These are phyloP conservation scores for Syrmaticus mikado DNA, from an alignment of 2,113 vertebrate species.

Conservation along the genomic window DNA sequence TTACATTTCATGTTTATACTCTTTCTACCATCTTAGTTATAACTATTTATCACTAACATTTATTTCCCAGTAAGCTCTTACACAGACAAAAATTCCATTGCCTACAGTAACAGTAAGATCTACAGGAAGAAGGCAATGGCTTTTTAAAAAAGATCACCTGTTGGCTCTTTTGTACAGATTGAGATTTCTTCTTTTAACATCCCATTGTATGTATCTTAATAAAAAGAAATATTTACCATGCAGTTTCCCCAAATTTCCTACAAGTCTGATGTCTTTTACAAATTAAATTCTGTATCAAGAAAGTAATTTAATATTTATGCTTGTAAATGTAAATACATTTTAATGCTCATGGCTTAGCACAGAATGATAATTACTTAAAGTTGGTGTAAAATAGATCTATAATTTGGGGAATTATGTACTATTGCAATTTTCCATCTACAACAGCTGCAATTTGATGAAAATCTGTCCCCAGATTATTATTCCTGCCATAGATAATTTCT, in stretches of 20 bases:
- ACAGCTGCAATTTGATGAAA: not conserved
- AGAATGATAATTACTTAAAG: not conserved
- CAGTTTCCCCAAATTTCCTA: not conserved
- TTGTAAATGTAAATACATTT: not conserved
- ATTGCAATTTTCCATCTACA: not conserved
- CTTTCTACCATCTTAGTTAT: not conserved
- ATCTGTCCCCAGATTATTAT: not conserved
- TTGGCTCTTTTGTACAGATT: not conserved
- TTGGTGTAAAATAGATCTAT: accelerated
- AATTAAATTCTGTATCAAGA: not conserved
- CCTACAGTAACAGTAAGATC: not conserved
- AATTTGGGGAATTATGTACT: not conserved
- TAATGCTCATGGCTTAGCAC: not conserved
- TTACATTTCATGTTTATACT: not conserved
- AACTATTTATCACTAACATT: not conserved
- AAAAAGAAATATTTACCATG: not conserved
- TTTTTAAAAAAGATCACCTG: not conserved
- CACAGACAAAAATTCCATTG: not conserved
- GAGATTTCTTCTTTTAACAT: not conserved
- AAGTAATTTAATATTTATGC: not conserved
- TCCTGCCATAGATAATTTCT: not conserved
- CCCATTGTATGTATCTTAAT: not conserved
- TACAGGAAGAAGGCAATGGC: not conserved
- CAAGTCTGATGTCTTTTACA: not conserved
- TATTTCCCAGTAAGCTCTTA: not conserved